Percentiles rank a stretch among this genome's conserved stretches.
Evolutionary conservation across 2,888 invertebrate genomes (phyloP).

Genomic region (Drosophila mimica): DNA sequence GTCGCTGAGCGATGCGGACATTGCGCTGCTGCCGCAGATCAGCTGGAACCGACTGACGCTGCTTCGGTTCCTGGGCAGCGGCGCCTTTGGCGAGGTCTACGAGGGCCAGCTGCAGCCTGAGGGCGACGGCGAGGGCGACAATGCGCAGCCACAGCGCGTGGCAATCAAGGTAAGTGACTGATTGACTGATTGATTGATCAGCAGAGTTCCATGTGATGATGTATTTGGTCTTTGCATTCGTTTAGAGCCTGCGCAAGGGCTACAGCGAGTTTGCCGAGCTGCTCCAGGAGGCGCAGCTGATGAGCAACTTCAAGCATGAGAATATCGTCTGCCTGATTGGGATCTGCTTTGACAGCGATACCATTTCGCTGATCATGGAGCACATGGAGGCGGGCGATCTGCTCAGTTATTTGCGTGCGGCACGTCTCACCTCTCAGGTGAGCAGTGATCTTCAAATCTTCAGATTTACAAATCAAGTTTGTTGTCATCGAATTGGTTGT

Average conservation of each 20-base stretch:
- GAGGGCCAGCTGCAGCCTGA: constrained; percentile 91
- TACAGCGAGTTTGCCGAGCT: constrained; percentile 96
- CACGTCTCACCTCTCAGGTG: constrained; percentile 90
- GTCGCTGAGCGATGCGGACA: constrained; percentile 91
- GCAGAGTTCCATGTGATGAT: not conserved
- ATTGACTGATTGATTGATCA: not conserved
- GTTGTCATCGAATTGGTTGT: not conserved
- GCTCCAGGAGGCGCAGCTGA: constrained; percentile 97
- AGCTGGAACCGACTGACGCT: constrained; percentile 93
- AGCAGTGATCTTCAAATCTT: not conserved
- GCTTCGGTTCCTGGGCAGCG: constrained; percentile 95
- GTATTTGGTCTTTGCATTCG: not conserved
- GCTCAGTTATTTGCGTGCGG: constrained; percentile 93
- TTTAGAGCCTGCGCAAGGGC: constrained; percentile 94
- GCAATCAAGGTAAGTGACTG: constrained; percentile 92
- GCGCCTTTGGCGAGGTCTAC: constrained; percentile 98
- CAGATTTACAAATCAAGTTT: not conserved
- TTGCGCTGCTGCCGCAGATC: constrained; percentile 93
- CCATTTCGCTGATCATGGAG: constrained; percentile 97
- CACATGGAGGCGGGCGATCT: constrained; percentile 99
- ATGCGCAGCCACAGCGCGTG: constrained; percentile 92
- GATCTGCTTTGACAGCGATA: constrained; percentile 96
- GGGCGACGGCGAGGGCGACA: constrained; percentile 87
- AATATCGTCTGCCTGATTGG: constrained; percentile 97
- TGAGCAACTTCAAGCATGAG: constrained; percentile 98